These are phyloP conservation scores for Meleagris gallopavo DNA, from an alignment of 2,113 vertebrate species.

Conservation along the genomic window DNA sequence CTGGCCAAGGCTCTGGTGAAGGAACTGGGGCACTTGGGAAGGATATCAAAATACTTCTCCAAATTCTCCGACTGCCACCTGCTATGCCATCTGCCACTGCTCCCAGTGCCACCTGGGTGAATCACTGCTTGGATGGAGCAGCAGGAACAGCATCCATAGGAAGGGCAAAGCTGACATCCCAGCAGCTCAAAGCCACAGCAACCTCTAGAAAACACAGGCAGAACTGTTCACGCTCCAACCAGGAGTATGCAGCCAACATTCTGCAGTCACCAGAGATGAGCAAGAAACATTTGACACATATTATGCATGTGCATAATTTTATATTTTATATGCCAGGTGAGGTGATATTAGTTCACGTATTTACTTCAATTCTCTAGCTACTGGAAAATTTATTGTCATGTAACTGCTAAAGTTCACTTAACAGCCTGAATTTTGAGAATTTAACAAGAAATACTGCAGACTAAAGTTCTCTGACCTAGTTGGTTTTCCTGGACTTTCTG, in stretches of 20 bases:
- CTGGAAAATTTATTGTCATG: not conserved
- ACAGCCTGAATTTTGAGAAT: not conserved
- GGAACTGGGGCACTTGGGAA: conserved; percentile 19
- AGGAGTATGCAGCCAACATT: not conserved
- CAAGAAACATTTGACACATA: not conserved
- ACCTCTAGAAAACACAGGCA: not conserved
- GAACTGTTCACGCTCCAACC: fast-evolving
- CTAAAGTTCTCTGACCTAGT: not conserved
- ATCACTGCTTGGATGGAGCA: not conserved
- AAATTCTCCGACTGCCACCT: conserved; percentile 40
- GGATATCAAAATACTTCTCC: not conserved
- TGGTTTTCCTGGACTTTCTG: not conserved
- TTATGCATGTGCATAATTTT: not conserved
- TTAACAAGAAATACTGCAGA: conserved; percentile 2
- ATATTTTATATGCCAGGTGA: conserved; percentile 1
- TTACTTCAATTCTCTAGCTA: not conserved
- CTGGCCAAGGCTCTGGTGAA: not conserved
- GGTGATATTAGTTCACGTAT: not conserved
- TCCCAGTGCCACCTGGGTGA: conserved; percentile 50
- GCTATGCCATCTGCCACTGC: conserved; percentile 57
- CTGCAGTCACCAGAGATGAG: not conserved
- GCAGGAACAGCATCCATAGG: not conserved
- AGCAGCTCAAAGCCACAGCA: not conserved
- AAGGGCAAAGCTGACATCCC: conserved; percentile 39
- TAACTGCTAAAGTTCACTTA: not conserved